These are phyloP conservation scores for Talpa occidentalis DNA, from an alignment of 2,113 vertebrate species.

Conservation along the genomic window DNA sequence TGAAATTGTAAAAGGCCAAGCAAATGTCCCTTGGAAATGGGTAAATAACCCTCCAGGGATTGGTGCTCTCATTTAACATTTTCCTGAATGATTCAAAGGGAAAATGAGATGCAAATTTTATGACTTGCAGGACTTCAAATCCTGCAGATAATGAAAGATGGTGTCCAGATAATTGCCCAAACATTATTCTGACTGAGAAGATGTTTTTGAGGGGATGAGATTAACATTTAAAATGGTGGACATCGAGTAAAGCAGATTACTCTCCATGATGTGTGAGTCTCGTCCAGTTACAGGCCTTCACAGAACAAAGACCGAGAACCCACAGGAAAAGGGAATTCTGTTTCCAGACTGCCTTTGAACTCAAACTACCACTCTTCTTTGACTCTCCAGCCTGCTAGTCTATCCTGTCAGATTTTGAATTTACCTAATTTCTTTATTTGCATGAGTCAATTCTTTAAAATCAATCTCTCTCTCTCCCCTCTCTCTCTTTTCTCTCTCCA, in stretches of 20 bases:
- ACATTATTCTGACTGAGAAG: neutral
- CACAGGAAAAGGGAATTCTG: neutral
- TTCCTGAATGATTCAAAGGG: neutral
- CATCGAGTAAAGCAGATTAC: neutral
- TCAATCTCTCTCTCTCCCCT: neutral
- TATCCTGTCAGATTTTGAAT: neutral
- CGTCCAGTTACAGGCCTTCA: neutral
- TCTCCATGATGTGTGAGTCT: neutral
- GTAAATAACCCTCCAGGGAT: neutral
- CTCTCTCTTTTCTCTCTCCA: too few species aligned
- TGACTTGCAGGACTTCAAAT: slow-evolving; percentile 1
- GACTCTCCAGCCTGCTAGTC: neutral
- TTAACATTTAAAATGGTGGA: neutral
- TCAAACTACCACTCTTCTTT: neutral
- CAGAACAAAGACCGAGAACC: neutral
- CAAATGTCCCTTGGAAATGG: neutral
- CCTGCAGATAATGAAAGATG: neutral
- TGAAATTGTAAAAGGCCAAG: neutral
- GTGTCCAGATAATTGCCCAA: neutral
- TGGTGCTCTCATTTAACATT: neutral
- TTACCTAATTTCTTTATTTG: neutral
- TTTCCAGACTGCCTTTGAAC: neutral
- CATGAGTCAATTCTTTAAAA: neutral
- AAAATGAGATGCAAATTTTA: neutral
- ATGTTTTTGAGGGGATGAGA: neutral